Evolutionary conservation across 2,797 vertebrate species (phyloP).

Genomic region (Adrianichthys oophorus): DNA sequence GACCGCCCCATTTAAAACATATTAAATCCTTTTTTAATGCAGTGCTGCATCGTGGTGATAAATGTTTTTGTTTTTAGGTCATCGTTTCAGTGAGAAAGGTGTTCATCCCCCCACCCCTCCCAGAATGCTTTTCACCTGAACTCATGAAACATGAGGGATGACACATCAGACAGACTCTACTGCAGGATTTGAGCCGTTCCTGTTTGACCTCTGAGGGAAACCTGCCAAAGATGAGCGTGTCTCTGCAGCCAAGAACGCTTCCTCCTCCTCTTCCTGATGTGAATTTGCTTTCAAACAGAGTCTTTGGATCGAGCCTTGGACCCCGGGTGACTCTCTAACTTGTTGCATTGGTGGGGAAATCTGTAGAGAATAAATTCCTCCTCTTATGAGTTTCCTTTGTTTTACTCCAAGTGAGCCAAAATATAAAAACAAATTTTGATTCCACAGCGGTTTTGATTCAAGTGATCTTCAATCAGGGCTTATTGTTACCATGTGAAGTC

Average conservation of each 20-base stretch:
- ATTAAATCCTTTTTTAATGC: conserved; percentile 29
- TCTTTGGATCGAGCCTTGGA: conserved; percentile 2
- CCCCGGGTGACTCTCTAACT: not conserved
- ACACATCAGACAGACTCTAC: conserved; percentile 42
- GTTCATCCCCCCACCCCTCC: conserved; percentile 38
- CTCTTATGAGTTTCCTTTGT: not conserved
- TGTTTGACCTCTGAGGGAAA: conserved; percentile 33
- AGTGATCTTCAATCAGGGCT: conserved; percentile 15
- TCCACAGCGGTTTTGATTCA: conserved; percentile 12
- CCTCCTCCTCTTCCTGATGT: not conserved
- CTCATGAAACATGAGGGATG: conserved; percentile 50
- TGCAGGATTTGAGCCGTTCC: conserved; percentile 21
- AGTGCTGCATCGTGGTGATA: not conserved
- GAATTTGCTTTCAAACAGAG: conserved; percentile 23
- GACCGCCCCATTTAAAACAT: conserved; percentile 34
- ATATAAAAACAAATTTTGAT: conserved; percentile 18
- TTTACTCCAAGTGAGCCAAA: conserved; percentile 8
- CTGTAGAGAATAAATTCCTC: not conserved
- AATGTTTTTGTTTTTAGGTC: conserved; percentile 39
- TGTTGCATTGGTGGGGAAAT: no score
- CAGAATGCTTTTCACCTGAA: conserved; percentile 52
- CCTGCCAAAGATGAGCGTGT: conserved; percentile 26
- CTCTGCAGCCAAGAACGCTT: conserved; percentile 5
- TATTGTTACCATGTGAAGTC: conserved; percentile 15
- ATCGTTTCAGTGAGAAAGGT: conserved; percentile 32